Conservation (phyloP, 2,113 vertebrate species). For the Microcebus ravelobensis region DNA sequence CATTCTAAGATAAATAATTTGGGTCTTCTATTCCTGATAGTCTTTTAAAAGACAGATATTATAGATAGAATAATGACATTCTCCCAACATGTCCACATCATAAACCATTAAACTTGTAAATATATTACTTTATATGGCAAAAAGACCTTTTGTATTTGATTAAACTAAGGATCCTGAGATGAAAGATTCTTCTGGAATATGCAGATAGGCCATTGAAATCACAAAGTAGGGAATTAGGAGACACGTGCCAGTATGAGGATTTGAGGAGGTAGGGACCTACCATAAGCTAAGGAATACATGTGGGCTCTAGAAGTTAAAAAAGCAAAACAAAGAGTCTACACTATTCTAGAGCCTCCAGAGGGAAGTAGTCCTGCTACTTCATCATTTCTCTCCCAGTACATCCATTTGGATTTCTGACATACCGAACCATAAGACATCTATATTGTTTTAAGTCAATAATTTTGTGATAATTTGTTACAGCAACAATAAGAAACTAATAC, state of each 20-base stretch:
- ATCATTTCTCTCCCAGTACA: not conserved
- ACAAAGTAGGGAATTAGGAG: not conserved
- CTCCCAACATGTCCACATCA: not conserved
- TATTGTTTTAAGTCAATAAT: not conserved
- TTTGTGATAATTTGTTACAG: not conserved
- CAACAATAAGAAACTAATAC: not conserved
- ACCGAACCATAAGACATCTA: not conserved
- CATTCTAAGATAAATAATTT: not conserved
- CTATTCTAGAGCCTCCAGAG: not conserved
- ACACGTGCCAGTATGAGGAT: not conserved
- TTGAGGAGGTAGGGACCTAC: too few species aligned
- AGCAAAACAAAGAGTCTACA: not conserved
- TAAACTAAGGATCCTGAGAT: not conserved
- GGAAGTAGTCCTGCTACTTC: not conserved
- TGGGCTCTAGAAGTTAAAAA: not conserved
- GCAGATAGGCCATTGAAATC: not conserved
- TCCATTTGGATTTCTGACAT: not conserved
- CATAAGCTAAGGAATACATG: not conserved
- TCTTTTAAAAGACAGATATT: not conserved
- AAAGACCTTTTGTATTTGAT: not conserved
- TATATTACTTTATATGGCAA: not conserved
- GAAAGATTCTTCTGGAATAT: not conserved
- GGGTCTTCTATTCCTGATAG: not conserved
- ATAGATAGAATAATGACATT: not conserved
- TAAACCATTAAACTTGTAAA: not conserved